phyloP scores from a whole-genome alignment of 2,888 invertebrate species.

The Ophioninae sp. region DNA sequence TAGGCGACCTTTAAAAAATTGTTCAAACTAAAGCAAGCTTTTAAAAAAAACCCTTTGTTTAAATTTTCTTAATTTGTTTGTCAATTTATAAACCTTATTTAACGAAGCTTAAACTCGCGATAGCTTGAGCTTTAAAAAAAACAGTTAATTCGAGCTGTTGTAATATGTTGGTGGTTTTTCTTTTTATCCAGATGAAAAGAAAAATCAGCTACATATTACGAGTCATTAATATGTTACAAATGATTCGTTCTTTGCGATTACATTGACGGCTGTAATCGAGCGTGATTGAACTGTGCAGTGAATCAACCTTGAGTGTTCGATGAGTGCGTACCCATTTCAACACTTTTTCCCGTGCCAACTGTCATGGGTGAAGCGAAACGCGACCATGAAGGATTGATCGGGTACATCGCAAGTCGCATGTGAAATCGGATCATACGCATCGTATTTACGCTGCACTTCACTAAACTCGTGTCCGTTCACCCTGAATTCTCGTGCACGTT shows the following conservation, averaged over 20 bases:
- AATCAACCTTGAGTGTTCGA: slow-evolving; percentile 17
- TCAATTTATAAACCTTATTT: not conserved
- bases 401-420: slow-evolving; percentile 69
- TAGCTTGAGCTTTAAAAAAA: not conserved
- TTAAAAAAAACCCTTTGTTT: too few relatives aligned
- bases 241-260: slow-evolving; percentile 19
- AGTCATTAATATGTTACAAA: slow-evolving; percentile 35
- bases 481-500: slow-evolving; percentile 20
- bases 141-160: too few relatives aligned
- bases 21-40: too few relatives aligned
- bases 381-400: not conserved
- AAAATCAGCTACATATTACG: not conserved
- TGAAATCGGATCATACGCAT: slow-evolving; percentile 74
- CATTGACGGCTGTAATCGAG: not conserved
- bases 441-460: slow-evolving; percentile 61
- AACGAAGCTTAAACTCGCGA: too few relatives aligned
- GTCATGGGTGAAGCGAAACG: slow-evolving; percentile 62
- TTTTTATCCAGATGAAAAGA: too few relatives aligned
- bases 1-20: too few relatives aligned
- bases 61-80: not conserved
- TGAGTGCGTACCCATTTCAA: slow-evolving; percentile 49
- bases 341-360: slow-evolving; percentile 70
- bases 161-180: too few relatives aligned
- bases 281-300: slow-evolving; percentile 8
- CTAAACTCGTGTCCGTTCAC: slow-evolving; percentile 8